These are phyloP conservation scores for Papilio xuthus DNA, from an alignment of 1,140 invertebrate species.

Conservation along the genomic window DNA sequence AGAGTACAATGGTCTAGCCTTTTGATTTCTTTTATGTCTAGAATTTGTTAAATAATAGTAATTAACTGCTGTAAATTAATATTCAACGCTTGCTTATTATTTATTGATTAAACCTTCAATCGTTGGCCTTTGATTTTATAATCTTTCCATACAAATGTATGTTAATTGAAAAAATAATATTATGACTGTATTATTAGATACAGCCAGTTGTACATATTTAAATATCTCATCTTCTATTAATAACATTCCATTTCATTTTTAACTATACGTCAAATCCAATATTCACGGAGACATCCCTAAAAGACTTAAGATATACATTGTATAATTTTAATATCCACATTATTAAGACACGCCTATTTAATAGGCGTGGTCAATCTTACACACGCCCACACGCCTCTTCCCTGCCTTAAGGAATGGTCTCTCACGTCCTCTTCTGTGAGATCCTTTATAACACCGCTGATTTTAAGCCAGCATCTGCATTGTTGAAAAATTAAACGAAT, in stretches of 20 bases:
- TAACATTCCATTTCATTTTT: not conserved
- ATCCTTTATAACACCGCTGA: constrained; percentile 65
- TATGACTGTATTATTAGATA: too few species aligned
- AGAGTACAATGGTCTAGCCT: not conserved
- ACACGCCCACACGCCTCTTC: constrained; percentile 68
- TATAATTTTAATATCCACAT: constrained; percentile 42
- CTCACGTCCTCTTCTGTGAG: constrained; percentile 51
- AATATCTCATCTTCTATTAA: not conserved
- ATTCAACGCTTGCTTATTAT: too few species aligned
- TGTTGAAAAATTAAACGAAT: constrained; percentile 50
- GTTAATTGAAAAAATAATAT: too few species aligned
- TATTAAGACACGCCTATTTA: constrained; percentile 62
- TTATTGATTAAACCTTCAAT: too few species aligned
- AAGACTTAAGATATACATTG: constrained; percentile 34
- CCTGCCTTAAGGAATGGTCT: constrained; percentile 53
- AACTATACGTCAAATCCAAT: not conserved
- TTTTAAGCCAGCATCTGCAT: constrained; percentile 54
- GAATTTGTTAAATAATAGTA: not conserved
- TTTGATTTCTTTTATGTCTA: not conserved
- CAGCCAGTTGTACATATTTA: too few species aligned
- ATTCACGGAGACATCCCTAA: constrained; percentile 11
- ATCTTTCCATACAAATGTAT: not conserved
- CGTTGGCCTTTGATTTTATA: not conserved
- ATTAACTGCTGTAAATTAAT: not conserved
- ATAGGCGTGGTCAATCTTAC: constrained; percentile 57